Conservation (phyloP, 2,888 invertebrate genomes). For the Agonopterix alstromeriana region DNA sequence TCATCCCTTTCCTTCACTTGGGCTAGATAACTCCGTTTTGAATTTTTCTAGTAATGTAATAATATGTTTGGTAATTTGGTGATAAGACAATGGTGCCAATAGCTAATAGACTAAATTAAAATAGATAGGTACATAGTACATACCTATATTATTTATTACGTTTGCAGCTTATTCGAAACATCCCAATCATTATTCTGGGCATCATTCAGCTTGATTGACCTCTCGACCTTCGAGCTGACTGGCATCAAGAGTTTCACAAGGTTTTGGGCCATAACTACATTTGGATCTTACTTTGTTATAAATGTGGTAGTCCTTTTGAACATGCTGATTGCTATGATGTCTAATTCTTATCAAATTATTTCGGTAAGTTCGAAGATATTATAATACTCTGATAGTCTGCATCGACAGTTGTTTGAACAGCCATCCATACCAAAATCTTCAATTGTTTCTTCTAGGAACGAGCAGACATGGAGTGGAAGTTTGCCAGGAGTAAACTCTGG, state of each 20-base stretch:
- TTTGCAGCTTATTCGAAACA: conserved; percentile 94
- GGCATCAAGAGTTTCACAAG: conserved; percentile 97
- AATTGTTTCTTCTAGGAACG: conserved; percentile 80
- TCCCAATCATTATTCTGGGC: conserved; percentile 99
- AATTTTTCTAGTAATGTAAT: too few relatives aligned
- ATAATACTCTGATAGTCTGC: background rate
- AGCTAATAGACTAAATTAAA: too few relatives aligned
- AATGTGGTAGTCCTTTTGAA: conserved; percentile 97
- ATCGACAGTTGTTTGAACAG: too few relatives aligned
- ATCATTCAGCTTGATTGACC: conserved; percentile 95
- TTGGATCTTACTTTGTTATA: conserved; percentile 97
- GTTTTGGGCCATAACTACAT: conserved; percentile 98
- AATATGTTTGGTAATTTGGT: too few relatives aligned
- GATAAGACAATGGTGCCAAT: too few relatives aligned
- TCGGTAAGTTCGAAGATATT: conserved; percentile 80
- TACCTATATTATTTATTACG: conserved; percentile 4
- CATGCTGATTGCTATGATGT: conserved; percentile 99
- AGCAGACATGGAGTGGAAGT: conserved; percentile 98
- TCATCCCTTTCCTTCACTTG: too few relatives aligned
- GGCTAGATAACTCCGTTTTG: too few relatives aligned
- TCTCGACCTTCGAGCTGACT: conserved; percentile 94
- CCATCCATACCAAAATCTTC: too few relatives aligned
- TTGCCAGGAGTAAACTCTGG: conserved; percentile 96
- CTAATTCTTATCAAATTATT: conserved; percentile 98
- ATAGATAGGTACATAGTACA: too few relatives aligned